Conservation (phyloP, 1,140 invertebrate genomes). For the Aphelenchoides fujianensis region DNA sequence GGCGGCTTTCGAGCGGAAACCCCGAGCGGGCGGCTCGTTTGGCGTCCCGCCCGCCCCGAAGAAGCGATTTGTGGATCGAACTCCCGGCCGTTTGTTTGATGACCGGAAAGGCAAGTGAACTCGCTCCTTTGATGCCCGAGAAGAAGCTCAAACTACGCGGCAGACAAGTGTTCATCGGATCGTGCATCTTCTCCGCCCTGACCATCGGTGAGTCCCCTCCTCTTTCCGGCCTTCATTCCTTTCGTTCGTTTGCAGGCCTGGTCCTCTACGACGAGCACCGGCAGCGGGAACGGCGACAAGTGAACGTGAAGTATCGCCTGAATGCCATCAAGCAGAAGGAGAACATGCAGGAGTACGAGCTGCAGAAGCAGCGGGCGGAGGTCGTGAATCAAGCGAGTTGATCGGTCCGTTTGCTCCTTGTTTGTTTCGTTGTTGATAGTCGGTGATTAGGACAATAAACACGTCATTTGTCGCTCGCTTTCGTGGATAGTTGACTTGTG, state of each 20-base stretch:
- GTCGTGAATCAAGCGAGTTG: neutral
- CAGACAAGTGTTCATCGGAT: constrained; percentile 40
- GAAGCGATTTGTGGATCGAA: too few species aligned
- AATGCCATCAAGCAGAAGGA: constrained; percentile 47
- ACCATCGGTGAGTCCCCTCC: constrained; percentile 36
- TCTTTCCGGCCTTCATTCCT: neutral
- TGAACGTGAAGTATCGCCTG: constrained; percentile 43
- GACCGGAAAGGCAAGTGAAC: too few species aligned
- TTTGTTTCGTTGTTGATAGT: too few species aligned
- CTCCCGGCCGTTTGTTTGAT: too few species aligned
- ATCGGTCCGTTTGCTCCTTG: constrained; percentile 30
- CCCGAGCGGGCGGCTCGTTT: too few species aligned
- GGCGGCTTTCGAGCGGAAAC: too few species aligned
- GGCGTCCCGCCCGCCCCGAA: too few species aligned
- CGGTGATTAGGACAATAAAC: too few species aligned
- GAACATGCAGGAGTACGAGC: constrained; percentile 56
- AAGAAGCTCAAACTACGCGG: neutral
- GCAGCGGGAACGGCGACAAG: constrained; percentile 51
- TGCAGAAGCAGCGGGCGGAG: constrained; percentile 32
- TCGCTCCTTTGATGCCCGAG: too few species aligned
- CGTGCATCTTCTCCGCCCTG: constrained; percentile 44
- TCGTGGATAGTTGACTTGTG: too few species aligned
- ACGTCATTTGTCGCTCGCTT: too few species aligned
- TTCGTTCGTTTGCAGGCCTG: constrained; percentile 32
- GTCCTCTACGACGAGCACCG: constrained; percentile 51